These are phyloP conservation scores for Rutilus rutilus DNA, from an alignment of 2,113 vertebrate species.

Conservation along the genomic window DNA sequence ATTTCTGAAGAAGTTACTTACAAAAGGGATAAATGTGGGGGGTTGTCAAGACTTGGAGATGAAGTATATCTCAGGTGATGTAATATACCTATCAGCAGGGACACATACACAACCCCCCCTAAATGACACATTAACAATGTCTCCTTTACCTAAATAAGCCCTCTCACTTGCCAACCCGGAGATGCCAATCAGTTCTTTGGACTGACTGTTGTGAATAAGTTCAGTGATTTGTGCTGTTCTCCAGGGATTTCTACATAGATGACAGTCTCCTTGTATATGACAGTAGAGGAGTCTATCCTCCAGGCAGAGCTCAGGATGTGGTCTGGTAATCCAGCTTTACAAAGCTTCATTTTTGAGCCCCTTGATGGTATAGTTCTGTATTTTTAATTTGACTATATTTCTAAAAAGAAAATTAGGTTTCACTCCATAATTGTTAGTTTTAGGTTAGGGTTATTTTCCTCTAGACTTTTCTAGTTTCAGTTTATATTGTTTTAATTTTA, in stretches of 20 bases:
- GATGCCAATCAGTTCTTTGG: conserved; percentile 9
- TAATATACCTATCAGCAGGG: not conserved
- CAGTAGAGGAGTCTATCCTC: not conserved
- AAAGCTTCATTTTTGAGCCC: not conserved
- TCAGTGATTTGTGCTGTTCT: conserved; percentile 13
- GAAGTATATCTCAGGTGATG: not conserved
- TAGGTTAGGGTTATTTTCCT: too few species aligned
- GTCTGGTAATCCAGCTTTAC: not conserved
- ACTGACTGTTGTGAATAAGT: not conserved
- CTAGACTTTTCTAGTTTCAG: too few species aligned
- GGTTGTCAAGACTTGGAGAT: not conserved
- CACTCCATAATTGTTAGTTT: too few species aligned
- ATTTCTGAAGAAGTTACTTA: too few species aligned
- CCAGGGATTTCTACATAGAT: conserved; percentile 7
- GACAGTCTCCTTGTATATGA: conserved; percentile 1
- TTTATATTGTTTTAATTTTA: too few species aligned
- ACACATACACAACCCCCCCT: too few species aligned
- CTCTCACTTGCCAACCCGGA: not conserved
- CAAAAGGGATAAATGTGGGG: too few species aligned
- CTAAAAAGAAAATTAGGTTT: too few species aligned
- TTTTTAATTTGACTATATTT: too few species aligned
- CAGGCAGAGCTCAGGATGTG: not conserved
- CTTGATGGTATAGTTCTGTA: not conserved
- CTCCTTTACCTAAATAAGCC: not conserved
- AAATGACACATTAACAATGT: not conserved